phyloP scores from a whole-genome alignment of 2,797 vertebrate species.

The Coranthus polyacanthus region DNA sequence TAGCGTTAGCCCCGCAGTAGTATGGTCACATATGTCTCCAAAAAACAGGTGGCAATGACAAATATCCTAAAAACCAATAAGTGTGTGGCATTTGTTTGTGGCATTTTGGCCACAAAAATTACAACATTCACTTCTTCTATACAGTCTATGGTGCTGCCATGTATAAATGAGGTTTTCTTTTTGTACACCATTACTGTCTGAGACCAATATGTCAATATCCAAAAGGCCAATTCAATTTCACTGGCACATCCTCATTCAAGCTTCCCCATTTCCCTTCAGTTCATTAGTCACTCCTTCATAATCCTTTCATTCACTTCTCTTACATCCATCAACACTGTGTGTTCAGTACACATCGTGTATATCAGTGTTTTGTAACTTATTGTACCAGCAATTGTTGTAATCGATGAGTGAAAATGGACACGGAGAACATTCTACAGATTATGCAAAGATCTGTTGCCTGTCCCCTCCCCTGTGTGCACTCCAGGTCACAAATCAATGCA shows the following conservation, averaged over 20 bases:
- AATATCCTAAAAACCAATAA: too few species aligned
- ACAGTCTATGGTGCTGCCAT: neutral
- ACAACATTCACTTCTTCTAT: too few species aligned
- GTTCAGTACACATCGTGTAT: neutral
- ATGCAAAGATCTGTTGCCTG: neutral
- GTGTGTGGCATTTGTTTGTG: too few species aligned
- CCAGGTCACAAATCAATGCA: neutral
- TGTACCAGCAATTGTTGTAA: neutral
- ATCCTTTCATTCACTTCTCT: neutral
- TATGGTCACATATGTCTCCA: too few species aligned
- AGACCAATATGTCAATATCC: neutral
- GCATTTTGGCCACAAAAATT: too few species aligned
- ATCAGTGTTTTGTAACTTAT: neutral
- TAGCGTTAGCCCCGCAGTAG: too few species aligned
- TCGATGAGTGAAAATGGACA: neutral
- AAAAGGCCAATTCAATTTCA: conserved; percentile 8
- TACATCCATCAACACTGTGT: conserved; percentile 6
- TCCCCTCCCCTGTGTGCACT: neutral
- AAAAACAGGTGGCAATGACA: too few species aligned
- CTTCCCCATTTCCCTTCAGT: neutral
- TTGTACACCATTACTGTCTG: conserved; percentile 1
- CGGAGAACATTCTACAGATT: neutral
- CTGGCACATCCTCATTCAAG: neutral
- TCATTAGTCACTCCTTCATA: conserved; percentile 2
- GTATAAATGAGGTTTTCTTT: neutral